Conservation (phyloP, 2,888 invertebrate species). For the Drosophila villosipedis region DNA sequence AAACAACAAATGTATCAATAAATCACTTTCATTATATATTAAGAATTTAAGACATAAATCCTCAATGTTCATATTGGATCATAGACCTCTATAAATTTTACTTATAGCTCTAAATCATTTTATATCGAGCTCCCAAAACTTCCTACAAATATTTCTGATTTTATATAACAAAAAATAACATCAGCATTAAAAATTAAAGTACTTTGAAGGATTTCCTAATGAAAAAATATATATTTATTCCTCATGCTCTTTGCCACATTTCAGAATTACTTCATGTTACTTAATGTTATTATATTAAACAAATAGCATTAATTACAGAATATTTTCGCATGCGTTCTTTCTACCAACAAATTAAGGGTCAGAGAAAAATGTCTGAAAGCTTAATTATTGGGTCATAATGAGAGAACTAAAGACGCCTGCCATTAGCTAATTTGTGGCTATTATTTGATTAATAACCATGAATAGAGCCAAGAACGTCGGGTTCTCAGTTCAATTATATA, state of each 20-base stretch:
- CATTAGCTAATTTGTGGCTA: constrained; percentile 34
- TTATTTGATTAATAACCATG: constrained; percentile 40
- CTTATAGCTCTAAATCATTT: background rate
- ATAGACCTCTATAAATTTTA: background rate
- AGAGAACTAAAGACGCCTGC: constrained; percentile 1
- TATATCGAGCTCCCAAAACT: background rate
- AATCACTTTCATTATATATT: background rate
- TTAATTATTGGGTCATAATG: constrained; percentile 21
- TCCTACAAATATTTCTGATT: background rate
- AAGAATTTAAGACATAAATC: background rate
- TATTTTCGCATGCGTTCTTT: constrained; percentile 2
- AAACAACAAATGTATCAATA: background rate
- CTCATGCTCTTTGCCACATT: background rate
- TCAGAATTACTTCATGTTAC: background rate
- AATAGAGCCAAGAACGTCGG: background rate
- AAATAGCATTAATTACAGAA: constrained; percentile 2
- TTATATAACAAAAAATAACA: background rate
- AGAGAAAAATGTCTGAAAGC: constrained; percentile 2
- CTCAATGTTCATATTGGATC: background rate
- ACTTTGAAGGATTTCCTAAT: background rate
- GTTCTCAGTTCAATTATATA: constrained; percentile 29
- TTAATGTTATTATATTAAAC: background rate
- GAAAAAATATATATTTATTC: background rate
- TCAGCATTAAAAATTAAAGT: background rate
- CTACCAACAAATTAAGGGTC: constrained; percentile 22